Base-by-base conservation (phyloP, 2,888 invertebrate genomes). In the Parasteatoda lunata region DNA sequence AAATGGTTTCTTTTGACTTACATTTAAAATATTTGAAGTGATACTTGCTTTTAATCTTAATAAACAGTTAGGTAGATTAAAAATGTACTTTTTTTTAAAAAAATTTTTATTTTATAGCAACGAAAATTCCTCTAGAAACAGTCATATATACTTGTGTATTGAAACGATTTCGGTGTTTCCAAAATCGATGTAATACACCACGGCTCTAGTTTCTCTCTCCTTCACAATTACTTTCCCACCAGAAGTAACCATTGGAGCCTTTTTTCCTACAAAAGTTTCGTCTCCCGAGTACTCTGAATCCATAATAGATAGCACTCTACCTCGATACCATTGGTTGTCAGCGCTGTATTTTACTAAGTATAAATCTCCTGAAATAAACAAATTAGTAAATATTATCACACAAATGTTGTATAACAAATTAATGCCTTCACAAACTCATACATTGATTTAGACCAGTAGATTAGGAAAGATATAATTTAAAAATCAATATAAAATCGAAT, bases 261-360 rank as follows among this genome's bases (percentile, higher is more conserved):
- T 54, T 30, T 7, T 6, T 54, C 15, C 70, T 7, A 45, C 8
- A 9, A 6, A 4, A 13, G 65, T 9, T 4, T 11, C 6, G 52
- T 51, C 65, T 51, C 8, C 6, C 30, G 51, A 4, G 9, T n/a
- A 45, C 8, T 73, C 75, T 54, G 51, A 4, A 9, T 72, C 54
- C 45, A 75, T 30, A 51, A 79, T 51, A 6, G 45, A 54, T 52
- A 77, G 71, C 1, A 88, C 72, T 54, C 81, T 54, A 6, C 73
- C 89, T 69, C 89, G 69, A 71, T 89, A 89, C 89, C 89, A 89
- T 47, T 48, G 69, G 8, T 51, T 82, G 66, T 89, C 89, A 8
- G 13, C 48, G 79, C 79, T 79, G 30, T 76, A 89, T 48, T 71
- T 69, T 4, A 88, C 81, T 13, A 88, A 64, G 52, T 86, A 88